These are phyloP conservation scores for Phataginus tricuspis DNA, from an alignment of 2,797 vertebrate species.

Conservation along the genomic window DNA sequence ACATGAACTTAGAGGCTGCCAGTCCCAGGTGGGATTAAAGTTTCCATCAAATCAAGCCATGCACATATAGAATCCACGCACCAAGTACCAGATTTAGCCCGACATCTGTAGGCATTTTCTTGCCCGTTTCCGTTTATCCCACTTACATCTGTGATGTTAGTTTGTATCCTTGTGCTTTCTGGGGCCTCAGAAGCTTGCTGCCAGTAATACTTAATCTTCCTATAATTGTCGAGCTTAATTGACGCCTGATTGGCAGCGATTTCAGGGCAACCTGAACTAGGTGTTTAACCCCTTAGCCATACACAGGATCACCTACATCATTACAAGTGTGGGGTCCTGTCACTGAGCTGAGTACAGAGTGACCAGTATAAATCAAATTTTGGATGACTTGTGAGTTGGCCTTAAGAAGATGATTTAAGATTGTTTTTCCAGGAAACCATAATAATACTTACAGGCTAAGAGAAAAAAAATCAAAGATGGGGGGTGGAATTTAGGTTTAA, in stretches of 20 bases:
- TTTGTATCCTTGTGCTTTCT: not conserved
- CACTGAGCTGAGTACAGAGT: not conserved
- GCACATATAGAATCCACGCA: not conserved
- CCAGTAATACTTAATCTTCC: conserved; percentile 35
- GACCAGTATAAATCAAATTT: not conserved
- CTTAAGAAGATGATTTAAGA: not conserved
- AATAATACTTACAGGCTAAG: not conserved
- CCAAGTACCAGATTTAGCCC: not conserved
- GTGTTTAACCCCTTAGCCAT: not conserved
- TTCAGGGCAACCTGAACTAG: not conserved
- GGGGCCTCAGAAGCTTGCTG: not conserved
- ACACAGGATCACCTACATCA: not conserved
- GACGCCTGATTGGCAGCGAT: conserved; percentile 41
- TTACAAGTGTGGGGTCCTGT: not conserved
- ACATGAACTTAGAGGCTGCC: not conserved
- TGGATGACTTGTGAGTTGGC: not conserved
- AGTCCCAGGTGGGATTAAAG: not conserved
- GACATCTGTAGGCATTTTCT: not conserved
- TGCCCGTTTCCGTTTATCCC: not conserved
- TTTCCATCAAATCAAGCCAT: not conserved
- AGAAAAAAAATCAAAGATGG: not conserved
- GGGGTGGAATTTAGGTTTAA: not conserved
- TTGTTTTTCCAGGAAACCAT: not conserved
- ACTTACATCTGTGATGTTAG: not conserved
- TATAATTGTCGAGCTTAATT: not conserved